Base-by-base conservation (phyloP, 2,113 vertebrate species). In the Bagarius yarrelli region DNA sequence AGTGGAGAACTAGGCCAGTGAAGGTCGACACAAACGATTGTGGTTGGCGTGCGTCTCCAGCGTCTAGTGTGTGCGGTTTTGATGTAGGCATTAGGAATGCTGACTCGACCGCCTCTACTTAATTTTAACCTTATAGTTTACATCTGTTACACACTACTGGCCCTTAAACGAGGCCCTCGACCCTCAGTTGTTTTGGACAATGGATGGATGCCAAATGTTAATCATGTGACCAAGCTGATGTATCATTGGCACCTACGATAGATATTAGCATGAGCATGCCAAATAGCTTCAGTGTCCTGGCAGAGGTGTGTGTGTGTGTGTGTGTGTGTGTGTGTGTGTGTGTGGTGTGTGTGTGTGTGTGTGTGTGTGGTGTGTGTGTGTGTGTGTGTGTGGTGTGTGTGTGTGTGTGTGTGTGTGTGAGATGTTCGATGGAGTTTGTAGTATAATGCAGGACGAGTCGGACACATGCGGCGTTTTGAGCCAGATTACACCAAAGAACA, bases 1-100 rank as follows among this genome's bases (percentile, higher is more conserved):
- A 88, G 84, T 85, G 86, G 64, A 74, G 88, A 90, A 85, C 79
- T 86, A 81, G 87, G 86, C 84, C 86, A 80, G 80, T 81, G 86
- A 61, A 34, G 66, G 25, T 32, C 57, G 52, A 15, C 21, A 27
- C 59, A 30, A 56, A 50, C 57, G 76, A 66, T 79, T 12, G 25
- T 44, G 13, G 47, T 82, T 76, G 19, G 75, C 50, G 19, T 55
- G 2, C 27, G 25, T 52, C 1, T 32, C 25, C 11, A 1, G 25
- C 40, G 61, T 59, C 13, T 34, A 53, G 50, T 40, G 23, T 74
- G 61, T 75, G 63, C n/a, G n/a, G 63, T 34, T 57, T 32, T 77
- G 70, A 64, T 34, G 34, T 15, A 1, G 8, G 55, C 32, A 66
- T 67, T 57, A 16, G 44, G 59, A 59, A 19, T n/a, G 5, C 8